A percentile compares a stretch with the other conserved stretches of the same genome.
Evolutionary conservation across 2,888 invertebrate species (phyloP).

Genomic region (Lasioglossum leucozonium): DNA sequence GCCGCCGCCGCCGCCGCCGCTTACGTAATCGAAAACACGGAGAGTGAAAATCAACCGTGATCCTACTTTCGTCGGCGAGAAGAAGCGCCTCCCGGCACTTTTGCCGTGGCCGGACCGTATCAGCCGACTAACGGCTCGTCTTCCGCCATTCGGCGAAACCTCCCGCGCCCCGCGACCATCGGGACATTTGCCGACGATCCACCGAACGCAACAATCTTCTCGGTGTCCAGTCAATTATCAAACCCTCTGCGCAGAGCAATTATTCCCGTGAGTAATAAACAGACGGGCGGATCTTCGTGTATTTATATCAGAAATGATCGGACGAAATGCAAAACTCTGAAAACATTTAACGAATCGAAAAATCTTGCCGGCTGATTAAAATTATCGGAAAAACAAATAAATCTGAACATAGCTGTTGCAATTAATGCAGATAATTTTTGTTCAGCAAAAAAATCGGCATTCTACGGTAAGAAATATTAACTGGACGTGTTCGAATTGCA

Average conservation of each 20-base stretch:
- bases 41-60: constrained; percentile 83
- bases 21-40: constrained; percentile 83
- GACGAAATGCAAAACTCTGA: background rate
- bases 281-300: too few species aligned
- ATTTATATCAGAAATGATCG: background rate
- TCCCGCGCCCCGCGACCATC: constrained; percentile 23
- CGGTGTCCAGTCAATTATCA: too few species aligned
- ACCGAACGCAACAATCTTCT: background rate
- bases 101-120: constrained; percentile 65
- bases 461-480: background rate
- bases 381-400: background rate
- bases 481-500: background rate
- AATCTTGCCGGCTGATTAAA: too few species aligned
- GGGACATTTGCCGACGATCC: background rate
- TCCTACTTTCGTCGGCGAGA: constrained; percentile 81
- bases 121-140: constrained; percentile 69
- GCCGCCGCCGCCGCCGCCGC: constrained; percentile 58
- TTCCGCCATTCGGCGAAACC: constrained; percentile 56
- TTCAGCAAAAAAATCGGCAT: background rate
- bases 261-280: too few species aligned
- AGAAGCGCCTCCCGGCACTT: constrained; percentile 72
- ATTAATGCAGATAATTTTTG: background rate
- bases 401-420: background rate
- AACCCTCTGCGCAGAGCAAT: too few species aligned
- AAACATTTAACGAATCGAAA: too few species aligned